A percentile compares a stretch with the other conserved stretches of the same genome.
phyloP scores from a whole-genome alignment of 2,113 vertebrate genomes.

The Garra rufa region DNA sequence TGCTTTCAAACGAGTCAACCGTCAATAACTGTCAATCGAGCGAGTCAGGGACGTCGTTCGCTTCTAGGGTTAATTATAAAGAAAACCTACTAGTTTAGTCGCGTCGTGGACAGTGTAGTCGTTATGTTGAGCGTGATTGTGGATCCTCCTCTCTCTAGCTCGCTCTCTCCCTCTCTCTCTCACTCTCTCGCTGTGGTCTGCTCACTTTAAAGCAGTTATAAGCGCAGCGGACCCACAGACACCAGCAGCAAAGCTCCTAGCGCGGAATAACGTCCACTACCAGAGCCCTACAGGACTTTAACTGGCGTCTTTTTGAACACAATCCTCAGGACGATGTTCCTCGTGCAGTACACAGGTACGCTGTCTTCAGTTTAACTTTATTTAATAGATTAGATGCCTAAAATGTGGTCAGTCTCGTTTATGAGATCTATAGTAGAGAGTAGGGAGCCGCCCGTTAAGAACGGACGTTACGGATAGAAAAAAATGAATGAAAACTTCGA shows the following conservation, averaged over 20 bases:
- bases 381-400: not conserved
- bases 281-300: slow-evolving; percentile 58
- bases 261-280: slow-evolving; percentile 35
- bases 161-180: not conserved
- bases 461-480: not conserved
- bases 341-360: slow-evolving; percentile 83
- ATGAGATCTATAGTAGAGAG: not conserved
- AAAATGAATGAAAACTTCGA: slow-evolving; percentile 28
- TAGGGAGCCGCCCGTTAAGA: slow-evolving; percentile 37
- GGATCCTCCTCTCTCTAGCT: slow-evolving; percentile 12
- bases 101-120: not conserved
- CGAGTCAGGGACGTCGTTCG: not conserved
- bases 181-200: slow-evolving; percentile 19
- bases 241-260: slow-evolving; percentile 43
- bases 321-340: slow-evolving; percentile 78
- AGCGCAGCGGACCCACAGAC: slow-evolving; percentile 60
- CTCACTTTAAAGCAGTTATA: slow-evolving; percentile 50
- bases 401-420: not conserved
- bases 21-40: not conserved
- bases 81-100: not conserved
- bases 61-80: not conserved
- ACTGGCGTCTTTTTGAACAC: slow-evolving; percentile 41
- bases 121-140: slow-evolving; percentile 21
- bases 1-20: not conserved
- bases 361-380: slow-evolving; percentile 53